A percentile compares a stretch with the other conserved stretches of the same genome.
Evolutionary conservation across 2,888 invertebrate species (phyloP).

Genomic region (Alcis repandata): DNA sequence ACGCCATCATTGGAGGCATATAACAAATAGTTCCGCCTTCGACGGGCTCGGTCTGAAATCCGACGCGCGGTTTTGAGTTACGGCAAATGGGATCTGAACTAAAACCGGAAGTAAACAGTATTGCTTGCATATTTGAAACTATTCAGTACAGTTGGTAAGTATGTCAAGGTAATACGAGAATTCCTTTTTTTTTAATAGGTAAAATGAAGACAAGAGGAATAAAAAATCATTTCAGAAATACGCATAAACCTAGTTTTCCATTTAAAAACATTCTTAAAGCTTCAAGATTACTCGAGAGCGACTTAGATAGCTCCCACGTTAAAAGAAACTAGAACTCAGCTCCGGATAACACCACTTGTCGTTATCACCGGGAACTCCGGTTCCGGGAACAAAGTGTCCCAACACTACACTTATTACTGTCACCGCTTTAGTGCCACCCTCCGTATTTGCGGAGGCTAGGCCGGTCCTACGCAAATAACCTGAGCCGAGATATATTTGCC

Average conservation of each 20-base stretch:
- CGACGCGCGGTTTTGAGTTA: constrained; percentile 25
- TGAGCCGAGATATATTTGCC: constrained; percentile 56
- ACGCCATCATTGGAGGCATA: constrained; percentile 56
- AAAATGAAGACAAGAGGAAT: too few relatives aligned
- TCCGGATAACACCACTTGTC: constrained; percentile 30
- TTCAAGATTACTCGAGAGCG: constrained; percentile 7
- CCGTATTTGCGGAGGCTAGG: constrained; percentile 52
- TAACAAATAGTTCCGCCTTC: constrained; percentile 52
- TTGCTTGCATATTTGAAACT: too few relatives aligned
- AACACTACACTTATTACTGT: constrained; percentile 34
- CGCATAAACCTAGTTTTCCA: neutral
- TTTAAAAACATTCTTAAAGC: constrained; percentile 8
- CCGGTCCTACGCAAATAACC: constrained; percentile 64
- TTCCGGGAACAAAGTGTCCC: constrained; percentile 31
- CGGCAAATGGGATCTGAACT: neutral
- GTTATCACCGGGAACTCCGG: constrained; percentile 24
- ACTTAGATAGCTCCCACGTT: constrained; percentile 16
- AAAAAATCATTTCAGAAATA: neutral
- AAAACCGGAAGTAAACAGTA: neutral
- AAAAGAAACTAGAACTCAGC: constrained; percentile 19
- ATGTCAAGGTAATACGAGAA: too few relatives aligned
- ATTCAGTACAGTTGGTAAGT: too few relatives aligned
- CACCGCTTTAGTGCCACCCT: constrained; percentile 21
- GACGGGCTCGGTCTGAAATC: constrained; percentile 35
- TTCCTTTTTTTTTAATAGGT: too few relatives aligned